Percentiles rank a stretch among this genome's conserved stretches.
phyloP scores from a whole-genome alignment of 1,140 invertebrate species.

The Octopus bimaculoides region DNA sequence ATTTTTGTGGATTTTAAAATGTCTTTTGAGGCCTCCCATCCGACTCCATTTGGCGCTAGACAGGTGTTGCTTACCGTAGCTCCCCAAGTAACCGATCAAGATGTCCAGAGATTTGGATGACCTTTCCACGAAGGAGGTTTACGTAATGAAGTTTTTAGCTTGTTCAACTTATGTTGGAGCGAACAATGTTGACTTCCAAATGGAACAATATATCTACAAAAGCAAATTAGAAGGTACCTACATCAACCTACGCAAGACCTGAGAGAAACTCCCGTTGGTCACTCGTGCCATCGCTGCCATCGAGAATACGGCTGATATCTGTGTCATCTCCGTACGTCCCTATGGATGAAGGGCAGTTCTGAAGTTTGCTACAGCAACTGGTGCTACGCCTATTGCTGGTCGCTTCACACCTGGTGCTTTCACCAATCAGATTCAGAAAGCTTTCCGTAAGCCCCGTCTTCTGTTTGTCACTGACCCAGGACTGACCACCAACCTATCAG shows the following conservation, averaged over 20 bases:
- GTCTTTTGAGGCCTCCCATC: too few species aligned
- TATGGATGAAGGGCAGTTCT: slow-evolving; percentile 95
- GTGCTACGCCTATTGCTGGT: slow-evolving; percentile 95
- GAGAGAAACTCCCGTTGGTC: slow-evolving; percentile 96
- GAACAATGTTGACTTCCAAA: neutral
- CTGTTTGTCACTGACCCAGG: slow-evolving; percentile 91
- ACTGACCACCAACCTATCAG: slow-evolving; percentile 97
- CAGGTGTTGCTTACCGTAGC: slow-evolving; percentile 1
- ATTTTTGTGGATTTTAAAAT: too few species aligned
- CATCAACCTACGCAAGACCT: slow-evolving; percentile 94
- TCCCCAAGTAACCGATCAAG: neutral
- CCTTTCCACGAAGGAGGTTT: neutral
- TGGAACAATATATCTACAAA: slow-evolving; percentile 4
- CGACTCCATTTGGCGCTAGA: too few species aligned
- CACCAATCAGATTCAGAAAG: slow-evolving; percentile 94
- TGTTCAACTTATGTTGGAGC: neutral
- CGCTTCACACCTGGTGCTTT: slow-evolving; percentile 99
- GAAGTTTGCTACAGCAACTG: slow-evolving; percentile 97
- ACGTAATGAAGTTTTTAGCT: slow-evolving; percentile 4
- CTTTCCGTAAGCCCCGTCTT: slow-evolving; percentile 95
- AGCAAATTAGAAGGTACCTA: slow-evolving; percentile 68
- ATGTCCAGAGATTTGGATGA: neutral
- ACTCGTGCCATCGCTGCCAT: slow-evolving; percentile 98
- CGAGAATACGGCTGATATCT: slow-evolving; percentile 94
- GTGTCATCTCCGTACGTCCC: slow-evolving; percentile 92